These are phyloP conservation scores for Leucosticte australis DNA, from an alignment of 2,113 vertebrate genomes.

Conservation along the genomic window DNA sequence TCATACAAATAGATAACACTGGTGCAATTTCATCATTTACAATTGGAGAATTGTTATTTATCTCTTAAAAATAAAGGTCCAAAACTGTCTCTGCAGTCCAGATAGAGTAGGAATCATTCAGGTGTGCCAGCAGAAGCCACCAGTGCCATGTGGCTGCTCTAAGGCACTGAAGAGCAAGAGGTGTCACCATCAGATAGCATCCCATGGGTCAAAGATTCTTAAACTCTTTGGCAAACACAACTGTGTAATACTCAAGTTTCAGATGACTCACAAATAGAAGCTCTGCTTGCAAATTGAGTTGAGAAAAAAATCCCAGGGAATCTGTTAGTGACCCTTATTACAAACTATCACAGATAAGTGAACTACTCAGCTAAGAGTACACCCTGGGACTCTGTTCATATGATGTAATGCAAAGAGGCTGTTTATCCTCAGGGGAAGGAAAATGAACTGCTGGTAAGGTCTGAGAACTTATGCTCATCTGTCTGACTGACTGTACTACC, in stretches of 20 bases:
- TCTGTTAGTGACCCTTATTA: neutral
- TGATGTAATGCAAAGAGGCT: neutral
- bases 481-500: neutral
- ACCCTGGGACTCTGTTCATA: neutral
- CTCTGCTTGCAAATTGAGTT: neutral
- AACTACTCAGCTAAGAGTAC: neutral
- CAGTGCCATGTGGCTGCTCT: neutral
- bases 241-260: neutral
- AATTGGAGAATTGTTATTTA: neutral
- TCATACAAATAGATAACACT: neutral
- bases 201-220: neutral
- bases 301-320: neutral
- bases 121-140: neutral
- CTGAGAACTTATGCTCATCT: neutral
- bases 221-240: neutral
- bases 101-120: rapidly evolving
- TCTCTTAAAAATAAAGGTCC: neutral
- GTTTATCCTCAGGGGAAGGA: neutral
- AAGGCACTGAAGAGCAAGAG: neutral
- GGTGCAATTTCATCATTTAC: neutral
- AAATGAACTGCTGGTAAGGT: neutral
- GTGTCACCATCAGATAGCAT: neutral
- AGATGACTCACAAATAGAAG: neutral
- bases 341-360: neutral
- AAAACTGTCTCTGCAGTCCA: neutral